These are phyloP conservation scores for Turdus rufiventris DNA, from an alignment of 2,113 vertebrate species.

Conservation along the genomic window DNA sequence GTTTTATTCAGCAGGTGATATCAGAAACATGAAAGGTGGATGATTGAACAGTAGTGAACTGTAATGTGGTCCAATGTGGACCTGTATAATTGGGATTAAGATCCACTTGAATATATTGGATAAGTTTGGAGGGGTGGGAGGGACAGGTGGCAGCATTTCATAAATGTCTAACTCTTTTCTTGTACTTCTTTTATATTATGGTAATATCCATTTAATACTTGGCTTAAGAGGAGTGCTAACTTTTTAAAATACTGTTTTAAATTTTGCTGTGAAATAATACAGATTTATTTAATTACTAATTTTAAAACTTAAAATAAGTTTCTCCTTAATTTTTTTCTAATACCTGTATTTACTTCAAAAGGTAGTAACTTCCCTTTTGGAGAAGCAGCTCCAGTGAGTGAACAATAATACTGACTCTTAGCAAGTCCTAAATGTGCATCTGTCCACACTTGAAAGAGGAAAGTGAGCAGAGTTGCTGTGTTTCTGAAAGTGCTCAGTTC, in stretches of 20 bases:
- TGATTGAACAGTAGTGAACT: neutral
- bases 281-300: neutral
- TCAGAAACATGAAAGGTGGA: neutral
- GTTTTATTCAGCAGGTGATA: neutral
- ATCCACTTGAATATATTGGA: neutral
- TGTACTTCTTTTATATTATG: neutral
- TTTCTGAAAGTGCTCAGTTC: neutral
- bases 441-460: neutral
- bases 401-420: fast-evolving
- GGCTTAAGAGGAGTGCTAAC: neutral
- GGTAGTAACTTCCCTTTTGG: neutral
- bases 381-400: neutral
- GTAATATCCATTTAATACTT: neutral
- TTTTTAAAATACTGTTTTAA: neutral
- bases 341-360: neutral
- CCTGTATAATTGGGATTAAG: neutral
- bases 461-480: neutral
- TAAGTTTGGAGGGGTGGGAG: neutral
- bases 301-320: neutral
- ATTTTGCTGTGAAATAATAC: neutral
- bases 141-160: neutral
- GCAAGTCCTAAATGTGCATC: neutral
- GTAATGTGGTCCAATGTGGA: neutral
- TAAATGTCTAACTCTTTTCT: neutral
- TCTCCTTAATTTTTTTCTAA: neutral